phyloP scores from a whole-genome alignment of 2,113 vertebrate genomes.

The Gopherus evgoodei region DNA sequence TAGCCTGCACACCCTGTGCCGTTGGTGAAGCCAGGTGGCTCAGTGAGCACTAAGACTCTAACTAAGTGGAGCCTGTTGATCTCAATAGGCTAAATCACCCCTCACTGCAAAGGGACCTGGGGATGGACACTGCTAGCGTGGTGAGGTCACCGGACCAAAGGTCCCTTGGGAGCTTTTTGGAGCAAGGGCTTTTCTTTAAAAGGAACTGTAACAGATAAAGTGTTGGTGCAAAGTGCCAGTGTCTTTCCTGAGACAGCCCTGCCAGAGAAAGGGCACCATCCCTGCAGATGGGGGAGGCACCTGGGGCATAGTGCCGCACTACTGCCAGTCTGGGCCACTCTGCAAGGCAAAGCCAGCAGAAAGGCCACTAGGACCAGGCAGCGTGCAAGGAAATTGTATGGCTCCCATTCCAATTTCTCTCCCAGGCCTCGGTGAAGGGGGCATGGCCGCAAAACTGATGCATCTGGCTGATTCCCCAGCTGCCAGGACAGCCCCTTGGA shows the following conservation, averaged over 20 bases:
- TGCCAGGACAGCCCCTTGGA: neutral
- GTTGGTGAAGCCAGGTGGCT: neutral
- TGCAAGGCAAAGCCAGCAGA: neutral
- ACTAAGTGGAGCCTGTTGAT: neutral
- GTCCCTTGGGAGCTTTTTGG: neutral
- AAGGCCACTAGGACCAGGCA: neutral
- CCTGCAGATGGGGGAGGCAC: too few species aligned
- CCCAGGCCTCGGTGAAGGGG: neutral
- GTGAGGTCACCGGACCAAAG: neutral
- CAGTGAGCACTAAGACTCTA: neutral
- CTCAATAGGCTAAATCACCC: neutral
- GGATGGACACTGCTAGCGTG: neutral
- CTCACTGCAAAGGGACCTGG: neutral
- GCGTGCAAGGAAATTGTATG: neutral
- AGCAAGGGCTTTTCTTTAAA: neutral
- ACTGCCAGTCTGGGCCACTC: neutral
- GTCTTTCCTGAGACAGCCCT: neutral
- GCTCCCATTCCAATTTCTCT: neutral
- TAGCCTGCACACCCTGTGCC: neutral
- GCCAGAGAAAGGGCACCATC: neutral
- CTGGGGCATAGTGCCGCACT: neutral
- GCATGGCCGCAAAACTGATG: neutral
- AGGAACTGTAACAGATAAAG: neutral
- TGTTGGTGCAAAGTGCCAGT: neutral
- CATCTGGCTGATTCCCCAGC: neutral